phyloP scores from a whole-genome alignment of 2,888 invertebrate genomes.

The Chalcosyrphus nemorum region DNA sequence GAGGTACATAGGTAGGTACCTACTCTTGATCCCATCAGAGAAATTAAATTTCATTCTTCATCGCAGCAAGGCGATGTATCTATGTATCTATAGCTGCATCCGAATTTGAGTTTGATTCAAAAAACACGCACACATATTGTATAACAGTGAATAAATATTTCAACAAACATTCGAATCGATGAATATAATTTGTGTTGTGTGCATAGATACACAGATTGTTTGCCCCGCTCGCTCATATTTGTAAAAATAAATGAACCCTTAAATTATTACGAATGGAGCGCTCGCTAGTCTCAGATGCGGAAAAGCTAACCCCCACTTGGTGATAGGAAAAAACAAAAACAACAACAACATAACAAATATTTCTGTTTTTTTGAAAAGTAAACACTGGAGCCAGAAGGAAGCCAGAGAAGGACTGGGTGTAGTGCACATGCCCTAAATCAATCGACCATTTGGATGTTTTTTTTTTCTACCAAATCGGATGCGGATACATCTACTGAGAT shows the following conservation, averaged over 20 bases:
- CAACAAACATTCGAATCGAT: conserved; percentile 62
- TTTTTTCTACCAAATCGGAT: conserved; percentile 41
- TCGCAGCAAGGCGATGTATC: conserved; percentile 11
- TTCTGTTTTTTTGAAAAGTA: conserved; percentile 30
- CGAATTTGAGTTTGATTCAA: background rate
- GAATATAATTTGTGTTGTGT: conserved; percentile 51
- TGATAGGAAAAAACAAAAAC: conserved; percentile 14
- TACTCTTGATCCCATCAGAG: conserved; percentile 51
- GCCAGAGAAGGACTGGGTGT: conserved; percentile 13
- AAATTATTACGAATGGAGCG: conserved; percentile 63
- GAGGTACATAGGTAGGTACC: too few relatives aligned
- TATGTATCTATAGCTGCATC: conserved; percentile 1
- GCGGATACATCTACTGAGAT: conserved; percentile 50
- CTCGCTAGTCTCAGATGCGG: background rate
- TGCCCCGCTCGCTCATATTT: conserved; percentile 63
- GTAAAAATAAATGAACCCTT: conserved; percentile 72
- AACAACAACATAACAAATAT: too few relatives aligned
- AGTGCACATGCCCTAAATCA: conserved; percentile 59
- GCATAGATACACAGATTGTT: too few relatives aligned
- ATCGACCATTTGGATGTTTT: conserved; percentile 54
- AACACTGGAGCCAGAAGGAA: conserved; percentile 45
- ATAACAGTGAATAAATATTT: conserved; percentile 70
- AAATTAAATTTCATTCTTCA: conserved; percentile 47
- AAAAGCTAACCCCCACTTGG: conserved; percentile 15
- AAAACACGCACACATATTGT: conserved; percentile 16